Conservation (phyloP, 2,888 invertebrate species). For the Xylota segnis region DNA sequence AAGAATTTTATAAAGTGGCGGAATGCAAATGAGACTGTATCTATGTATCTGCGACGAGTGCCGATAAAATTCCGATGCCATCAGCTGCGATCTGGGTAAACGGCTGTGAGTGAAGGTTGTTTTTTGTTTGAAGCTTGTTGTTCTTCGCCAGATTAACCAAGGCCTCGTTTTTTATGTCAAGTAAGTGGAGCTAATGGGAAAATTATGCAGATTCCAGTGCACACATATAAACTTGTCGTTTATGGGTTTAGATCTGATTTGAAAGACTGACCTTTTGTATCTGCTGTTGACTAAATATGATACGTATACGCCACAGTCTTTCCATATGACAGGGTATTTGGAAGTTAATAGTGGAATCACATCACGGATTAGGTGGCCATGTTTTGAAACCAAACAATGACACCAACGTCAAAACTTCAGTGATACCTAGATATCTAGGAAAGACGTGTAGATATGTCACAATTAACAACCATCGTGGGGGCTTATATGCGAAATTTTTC, state of each 20-base stretch:
- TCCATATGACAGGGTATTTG: no score
- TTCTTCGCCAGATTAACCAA: neutral
- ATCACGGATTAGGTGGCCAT: no score
- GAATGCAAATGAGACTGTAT: constrained; percentile 1
- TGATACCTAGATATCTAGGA: no score
- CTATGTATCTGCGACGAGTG: neutral
- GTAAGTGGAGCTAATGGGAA: neutral
- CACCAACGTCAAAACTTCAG: no score
- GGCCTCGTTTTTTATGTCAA: neutral
- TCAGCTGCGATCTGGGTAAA: neutral
- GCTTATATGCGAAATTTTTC: no score
- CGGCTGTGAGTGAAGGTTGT: neutral
- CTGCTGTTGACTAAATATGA: no score
- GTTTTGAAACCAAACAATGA: no score
- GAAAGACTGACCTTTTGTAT: neutral
- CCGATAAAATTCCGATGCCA: constrained; percentile 15
- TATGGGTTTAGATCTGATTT: neutral
- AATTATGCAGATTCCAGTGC: neutral
- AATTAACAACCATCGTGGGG: no score
- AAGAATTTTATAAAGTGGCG: constrained; percentile 13
- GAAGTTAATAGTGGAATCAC: no score
- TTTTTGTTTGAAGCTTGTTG: neutral
- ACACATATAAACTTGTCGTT: neutral
- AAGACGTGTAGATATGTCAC: no score
- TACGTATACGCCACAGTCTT: no score